phyloP scores from a whole-genome alignment of 2,888 invertebrate genomes.

The Gastracanthus pulcherrimus region DNA sequence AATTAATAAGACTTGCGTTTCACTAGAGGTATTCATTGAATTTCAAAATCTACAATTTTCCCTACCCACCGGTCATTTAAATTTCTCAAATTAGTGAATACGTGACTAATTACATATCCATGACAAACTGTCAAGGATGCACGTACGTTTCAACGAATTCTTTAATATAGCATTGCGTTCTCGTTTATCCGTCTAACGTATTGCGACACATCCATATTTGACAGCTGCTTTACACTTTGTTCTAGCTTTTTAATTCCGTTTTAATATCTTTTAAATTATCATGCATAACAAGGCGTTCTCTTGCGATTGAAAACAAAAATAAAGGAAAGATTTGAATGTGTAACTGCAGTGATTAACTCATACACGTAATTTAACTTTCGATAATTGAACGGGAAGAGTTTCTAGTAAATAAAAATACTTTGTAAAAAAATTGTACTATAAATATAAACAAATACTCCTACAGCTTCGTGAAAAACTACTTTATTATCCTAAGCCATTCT shows the following conservation, averaged over 20 bases:
- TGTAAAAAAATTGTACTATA: no score
- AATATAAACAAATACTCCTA: no score
- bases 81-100: constrained; percentile 26
- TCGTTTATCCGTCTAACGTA: neutral
- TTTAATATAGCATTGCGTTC: constrained; percentile 12
- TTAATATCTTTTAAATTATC: constrained; percentile 53
- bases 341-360: no score
- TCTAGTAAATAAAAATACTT: no score
- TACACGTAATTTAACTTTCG: no score
- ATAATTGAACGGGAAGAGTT: no score
- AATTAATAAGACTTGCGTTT: constrained; percentile 29
- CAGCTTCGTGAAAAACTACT: no score
- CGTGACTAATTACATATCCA: constrained; percentile 14
- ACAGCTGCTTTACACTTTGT: neutral
- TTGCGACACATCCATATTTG: neutral
- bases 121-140: constrained; percentile 1
- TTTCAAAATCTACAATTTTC: constrained; percentile 23
- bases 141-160: neutral
- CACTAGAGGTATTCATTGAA: constrained; percentile 5
- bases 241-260: constrained; percentile 11
- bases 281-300: constrained; percentile 7
- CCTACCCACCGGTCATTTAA: neutral
- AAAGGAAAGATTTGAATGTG: neutral
- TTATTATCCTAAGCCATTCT: no score
- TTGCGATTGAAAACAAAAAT: neutral